Conservation (phyloP, 2,888 invertebrate species). For the Amaurobius ferox region DNA sequence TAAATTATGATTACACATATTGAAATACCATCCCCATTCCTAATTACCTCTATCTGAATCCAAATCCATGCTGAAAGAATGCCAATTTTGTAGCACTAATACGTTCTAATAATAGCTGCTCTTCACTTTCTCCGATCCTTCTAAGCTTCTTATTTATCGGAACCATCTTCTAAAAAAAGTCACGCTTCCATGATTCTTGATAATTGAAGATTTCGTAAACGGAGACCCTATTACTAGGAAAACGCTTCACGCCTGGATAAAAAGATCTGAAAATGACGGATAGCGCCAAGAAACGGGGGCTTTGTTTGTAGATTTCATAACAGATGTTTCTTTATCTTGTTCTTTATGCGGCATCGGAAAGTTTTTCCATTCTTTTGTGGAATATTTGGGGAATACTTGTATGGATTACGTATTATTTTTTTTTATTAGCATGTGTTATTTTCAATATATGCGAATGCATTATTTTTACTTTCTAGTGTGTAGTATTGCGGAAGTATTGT, state of each 20-base stretch:
- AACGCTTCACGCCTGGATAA: not conserved
- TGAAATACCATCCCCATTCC: too few species aligned
- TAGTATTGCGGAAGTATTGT: too few species aligned
- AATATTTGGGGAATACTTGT: not conserved
- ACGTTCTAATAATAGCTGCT: too few species aligned
- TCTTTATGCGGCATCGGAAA: not conserved
- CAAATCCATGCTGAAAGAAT: too few species aligned
- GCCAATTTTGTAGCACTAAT: too few species aligned
- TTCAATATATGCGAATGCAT: too few species aligned
- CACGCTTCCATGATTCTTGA: not conserved
- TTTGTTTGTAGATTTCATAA: slow-evolving; percentile 9
- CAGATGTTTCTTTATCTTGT: slow-evolving; percentile 4
- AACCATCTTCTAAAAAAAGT: not conserved
- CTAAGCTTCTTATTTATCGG: not conserved
- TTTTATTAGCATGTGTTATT: too few species aligned
- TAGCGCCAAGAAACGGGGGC: not conserved
- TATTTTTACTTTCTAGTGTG: too few species aligned
- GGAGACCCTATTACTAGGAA: not conserved
- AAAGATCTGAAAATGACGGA: slow-evolving; percentile 4
- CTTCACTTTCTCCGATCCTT: not conserved
- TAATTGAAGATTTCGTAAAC: slow-evolving; percentile 1
- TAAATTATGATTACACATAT: too few species aligned
- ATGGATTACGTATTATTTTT: too few species aligned
- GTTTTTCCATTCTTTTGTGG: not conserved
- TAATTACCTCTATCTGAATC: too few species aligned